A percentile compares a stretch with the other conserved stretches of the same genome.
These are phyloP conservation scores for Anableps anableps DNA, from an alignment of 2,797 vertebrate genomes.

Conservation along the genomic window DNA sequence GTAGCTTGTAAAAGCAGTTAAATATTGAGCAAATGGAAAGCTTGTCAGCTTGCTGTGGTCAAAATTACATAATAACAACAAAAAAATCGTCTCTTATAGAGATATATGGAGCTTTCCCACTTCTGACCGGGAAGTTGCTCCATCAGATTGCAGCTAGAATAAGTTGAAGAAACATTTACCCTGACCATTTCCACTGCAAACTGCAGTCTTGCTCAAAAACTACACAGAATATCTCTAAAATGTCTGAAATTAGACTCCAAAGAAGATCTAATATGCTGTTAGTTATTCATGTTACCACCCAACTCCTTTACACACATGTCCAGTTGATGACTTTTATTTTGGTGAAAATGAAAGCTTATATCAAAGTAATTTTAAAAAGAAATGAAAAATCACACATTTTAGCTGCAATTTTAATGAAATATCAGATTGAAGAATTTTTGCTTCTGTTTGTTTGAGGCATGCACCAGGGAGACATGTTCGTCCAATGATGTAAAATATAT, in stretches of 20 bases:
- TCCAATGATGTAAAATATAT: too few relatives aligned
- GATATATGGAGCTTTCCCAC: not conserved
- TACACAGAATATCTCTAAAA: not conserved
- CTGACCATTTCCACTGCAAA: not conserved
- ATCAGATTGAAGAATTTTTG: not conserved
- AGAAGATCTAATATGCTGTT: not conserved
- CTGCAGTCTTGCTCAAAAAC: not conserved
- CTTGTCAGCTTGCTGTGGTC: not conserved
- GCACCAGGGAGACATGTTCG: not conserved
- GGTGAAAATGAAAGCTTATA: not conserved
- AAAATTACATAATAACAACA: not conserved
- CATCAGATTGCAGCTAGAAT: not conserved
- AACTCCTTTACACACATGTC: not conserved
- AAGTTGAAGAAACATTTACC: not conserved
- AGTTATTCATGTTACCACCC: not conserved
- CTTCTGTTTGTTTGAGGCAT: too few relatives aligned
- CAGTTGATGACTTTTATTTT: not conserved
- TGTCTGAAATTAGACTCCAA: not conserved
- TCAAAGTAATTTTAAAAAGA: not conserved
- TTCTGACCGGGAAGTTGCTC: not conserved
- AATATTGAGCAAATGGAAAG: too few relatives aligned
- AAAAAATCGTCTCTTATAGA: not conserved
- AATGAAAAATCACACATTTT: not conserved
- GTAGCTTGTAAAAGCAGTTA: too few relatives aligned
- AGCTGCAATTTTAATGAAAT: not conserved